Evolutionary conservation across 1,140 invertebrate genomes (phyloP).

Genomic region (Holotrichia oblita): DNA sequence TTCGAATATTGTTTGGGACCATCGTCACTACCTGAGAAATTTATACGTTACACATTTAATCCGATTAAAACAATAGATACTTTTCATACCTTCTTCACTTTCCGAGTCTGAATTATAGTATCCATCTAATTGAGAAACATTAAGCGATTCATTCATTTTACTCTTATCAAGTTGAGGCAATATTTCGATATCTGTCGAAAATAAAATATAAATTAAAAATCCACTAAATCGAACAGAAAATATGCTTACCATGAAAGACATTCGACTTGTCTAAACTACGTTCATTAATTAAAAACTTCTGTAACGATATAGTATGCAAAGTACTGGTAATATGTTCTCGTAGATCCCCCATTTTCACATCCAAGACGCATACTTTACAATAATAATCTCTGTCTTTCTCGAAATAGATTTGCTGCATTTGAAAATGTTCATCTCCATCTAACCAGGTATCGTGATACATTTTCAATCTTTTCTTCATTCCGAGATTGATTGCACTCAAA

Average conservation of each 20-base stretch:
- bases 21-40: not conserved
- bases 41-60: not conserved
- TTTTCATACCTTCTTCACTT: not conserved
- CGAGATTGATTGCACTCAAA: not conserved
- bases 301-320: not conserved
- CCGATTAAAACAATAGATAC: not conserved
- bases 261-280: not conserved
- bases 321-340: not conserved
- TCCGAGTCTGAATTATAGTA: not conserved
- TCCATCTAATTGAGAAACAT: not conserved
- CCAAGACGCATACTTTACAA: not conserved
- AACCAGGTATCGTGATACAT: constrained; percentile 4
- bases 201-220: not conserved
- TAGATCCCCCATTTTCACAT: not conserved
- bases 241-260: not conserved
- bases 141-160: not conserved
- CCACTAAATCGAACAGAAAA: not conserved
- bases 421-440: constrained; percentile 7
- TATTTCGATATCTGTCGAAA: not conserved
- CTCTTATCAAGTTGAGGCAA: not conserved
- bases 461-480: not conserved
- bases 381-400: constrained; percentile 17
- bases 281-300: not conserved
- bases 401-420: constrained; percentile 25
- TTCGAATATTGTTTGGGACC: not conserved